A percentile compares a stretch with the other conserved stretches of the same genome.
Evolutionary conservation across 2,888 invertebrate species (phyloP).

Genomic region (Acrocyrtus sp.): DNA sequence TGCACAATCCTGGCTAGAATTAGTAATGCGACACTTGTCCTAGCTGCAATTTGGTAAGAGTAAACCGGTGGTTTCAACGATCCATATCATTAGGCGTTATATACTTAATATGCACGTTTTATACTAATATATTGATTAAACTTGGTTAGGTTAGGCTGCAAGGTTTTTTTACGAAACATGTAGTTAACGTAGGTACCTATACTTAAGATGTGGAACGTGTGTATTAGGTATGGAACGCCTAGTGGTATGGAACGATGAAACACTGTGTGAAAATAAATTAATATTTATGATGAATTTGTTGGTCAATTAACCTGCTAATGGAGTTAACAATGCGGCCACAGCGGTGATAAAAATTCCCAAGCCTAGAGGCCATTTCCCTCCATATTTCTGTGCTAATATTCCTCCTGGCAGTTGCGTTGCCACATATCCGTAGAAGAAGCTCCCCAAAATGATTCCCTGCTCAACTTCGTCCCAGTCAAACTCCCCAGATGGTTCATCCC

Average conservation of each 20-base stretch:
- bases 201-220: too few relatives aligned
- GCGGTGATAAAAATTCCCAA: slow-evolving; percentile 86
- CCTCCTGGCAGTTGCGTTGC: slow-evolving; percentile 87
- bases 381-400: slow-evolving; percentile 79
- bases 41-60: slow-evolving; percentile 57
- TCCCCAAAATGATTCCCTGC: slow-evolving; percentile 53
- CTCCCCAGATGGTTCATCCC: slow-evolving; percentile 67
- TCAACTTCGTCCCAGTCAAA: slow-evolving; percentile 72
- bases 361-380: slow-evolving; percentile 86
- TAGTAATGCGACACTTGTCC: slow-evolving; percentile 77
- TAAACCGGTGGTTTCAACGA: background rate
- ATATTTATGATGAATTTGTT: too few relatives aligned
- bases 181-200: too few relatives aligned
- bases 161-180: too few relatives aligned
- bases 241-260: background rate
- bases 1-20: slow-evolving; percentile 80
- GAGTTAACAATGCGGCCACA: slow-evolving; percentile 83
- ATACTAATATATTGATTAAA: too few relatives aligned
- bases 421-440: slow-evolving; percentile 86
- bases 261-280: too few relatives aligned
- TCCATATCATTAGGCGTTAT: background rate
- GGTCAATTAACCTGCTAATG: slow-evolving; percentile 73
- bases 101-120: background rate
- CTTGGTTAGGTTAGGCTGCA: too few relatives aligned
- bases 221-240: background rate